Base-by-base conservation (phyloP, 1,140 invertebrate species). In the Drosophila nikananu region DNA sequence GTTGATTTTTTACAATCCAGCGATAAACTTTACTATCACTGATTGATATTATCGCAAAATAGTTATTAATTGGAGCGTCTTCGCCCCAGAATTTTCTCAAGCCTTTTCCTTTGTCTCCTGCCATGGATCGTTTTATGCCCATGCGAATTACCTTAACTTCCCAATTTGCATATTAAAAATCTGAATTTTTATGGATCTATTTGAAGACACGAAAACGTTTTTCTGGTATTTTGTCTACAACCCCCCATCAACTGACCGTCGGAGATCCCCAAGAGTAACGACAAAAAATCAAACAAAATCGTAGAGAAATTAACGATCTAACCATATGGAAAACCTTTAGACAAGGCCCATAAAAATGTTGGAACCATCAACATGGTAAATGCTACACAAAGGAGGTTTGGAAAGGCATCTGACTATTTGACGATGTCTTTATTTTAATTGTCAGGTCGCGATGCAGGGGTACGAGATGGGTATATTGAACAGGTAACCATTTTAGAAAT, bases 1-100 rank as follows among this genome's bases (percentile, higher is more conserved):
- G 81, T 90, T 86, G 84, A 89, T 90, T 89, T 87, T 73, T 87
- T 87, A 87, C 77, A 89, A 89, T 84, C 84, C 52, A 37, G 49
- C 84, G 81, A 84, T 87, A 87, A 87, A 87, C 57, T 79, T 87
- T 81, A 89, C 78, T 81, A 89, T 89, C 84, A 57, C 67, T 55
- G 66, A 78, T 86, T 71, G 86, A 89, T 90, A 89, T 86, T 90
- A 89, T 90, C 78, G 84, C 86, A 73, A 89, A 89, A 86, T 90
- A 81, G 71, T 89, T 89, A 89, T 86, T 89, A 90, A 89, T 89
- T 86, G 83, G 39, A 57, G 51, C 58, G 46, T 30, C 57, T 30
- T 48, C 35, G 44, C 2, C 19, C 23, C 30, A 64, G 66, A 65
- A 64, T 82, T 71, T 62, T 30, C 49, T 52, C 65, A 71, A 65